Conservation (phyloP, 2,113 vertebrate species). For the Pao palembangensis region DNA sequence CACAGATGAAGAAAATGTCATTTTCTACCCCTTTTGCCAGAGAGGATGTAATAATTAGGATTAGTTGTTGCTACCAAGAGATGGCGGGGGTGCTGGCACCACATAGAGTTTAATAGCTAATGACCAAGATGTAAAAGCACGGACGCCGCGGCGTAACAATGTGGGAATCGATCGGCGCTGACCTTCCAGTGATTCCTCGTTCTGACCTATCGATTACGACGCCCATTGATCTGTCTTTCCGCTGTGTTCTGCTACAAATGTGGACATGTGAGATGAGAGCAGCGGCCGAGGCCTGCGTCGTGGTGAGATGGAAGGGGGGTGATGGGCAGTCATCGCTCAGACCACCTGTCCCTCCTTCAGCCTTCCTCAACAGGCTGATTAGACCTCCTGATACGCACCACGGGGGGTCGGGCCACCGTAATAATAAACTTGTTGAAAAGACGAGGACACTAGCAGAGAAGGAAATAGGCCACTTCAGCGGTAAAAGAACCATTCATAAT, state of each 20-base stretch:
- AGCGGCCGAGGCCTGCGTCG: conserved; percentile 28
- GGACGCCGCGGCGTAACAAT: conserved; percentile 50
- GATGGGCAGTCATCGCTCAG: conserved; percentile 43
- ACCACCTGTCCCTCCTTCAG: conserved; percentile 56
- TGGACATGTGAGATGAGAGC: conserved; percentile 45
- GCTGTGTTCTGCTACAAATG: conserved; percentile 40
- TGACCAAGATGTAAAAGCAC: conserved; percentile 58
- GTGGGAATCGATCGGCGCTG: conserved; percentile 43
- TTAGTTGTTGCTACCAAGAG: conserved; percentile 60
- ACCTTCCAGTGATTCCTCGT: conserved; percentile 56
- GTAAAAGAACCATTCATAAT: conserved; percentile 18
- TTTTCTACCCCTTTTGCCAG: conserved; percentile 31
- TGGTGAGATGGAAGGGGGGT: conserved; percentile 26
- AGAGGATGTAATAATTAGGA: conserved; percentile 65
- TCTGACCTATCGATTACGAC: conserved; percentile 69
- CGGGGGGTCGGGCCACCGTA: conserved; percentile 30
- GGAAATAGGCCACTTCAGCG: conserved; percentile 26
- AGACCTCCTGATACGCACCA: conserved; percentile 42
- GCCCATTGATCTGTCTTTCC: conserved; percentile 53
- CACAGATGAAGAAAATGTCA: conserved; percentile 52
- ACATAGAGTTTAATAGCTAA: conserved; percentile 47
- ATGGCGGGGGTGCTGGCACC: conserved; percentile 32
- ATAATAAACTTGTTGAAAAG: conserved; percentile 47
- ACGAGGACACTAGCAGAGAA: conserved; percentile 9
- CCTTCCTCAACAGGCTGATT: conserved; percentile 41